A percentile compares a stretch with the other conserved stretches of the same genome.
Evolutionary conservation across 2,113 vertebrate genomes (phyloP).

Genomic region (Myrmophylax atrothorax): DNA sequence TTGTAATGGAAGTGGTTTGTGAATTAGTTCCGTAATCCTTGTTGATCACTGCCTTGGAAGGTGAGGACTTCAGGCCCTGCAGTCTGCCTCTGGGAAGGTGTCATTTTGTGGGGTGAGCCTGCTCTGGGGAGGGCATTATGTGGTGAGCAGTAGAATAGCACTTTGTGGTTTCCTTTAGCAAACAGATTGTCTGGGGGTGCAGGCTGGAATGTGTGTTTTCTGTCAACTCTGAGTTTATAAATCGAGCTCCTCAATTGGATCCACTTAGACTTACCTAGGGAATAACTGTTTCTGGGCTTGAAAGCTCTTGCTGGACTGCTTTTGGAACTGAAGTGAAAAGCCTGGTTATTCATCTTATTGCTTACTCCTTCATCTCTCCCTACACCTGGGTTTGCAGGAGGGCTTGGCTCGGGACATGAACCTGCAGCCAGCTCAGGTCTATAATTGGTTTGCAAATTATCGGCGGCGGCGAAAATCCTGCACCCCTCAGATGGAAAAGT

Average conservation of each 20-base stretch:
- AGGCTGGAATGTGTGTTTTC: background rate
- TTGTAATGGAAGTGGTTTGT: background rate
- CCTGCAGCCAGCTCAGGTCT: slow-evolving; percentile 57
- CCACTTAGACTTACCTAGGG: accelerated
- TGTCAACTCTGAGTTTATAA: background rate
- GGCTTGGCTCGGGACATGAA: slow-evolving; percentile 28
- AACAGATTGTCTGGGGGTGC: background rate
- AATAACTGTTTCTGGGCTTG: background rate
- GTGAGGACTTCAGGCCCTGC: background rate
- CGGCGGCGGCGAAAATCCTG: slow-evolving; percentile 26
- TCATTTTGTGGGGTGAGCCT: background rate
- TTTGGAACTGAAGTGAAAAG: background rate
- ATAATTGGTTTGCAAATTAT: slow-evolving; percentile 77
- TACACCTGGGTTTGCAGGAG: slow-evolving; percentile 33
- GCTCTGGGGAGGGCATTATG: background rate
- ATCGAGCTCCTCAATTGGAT: accelerated
- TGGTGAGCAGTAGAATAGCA: background rate
- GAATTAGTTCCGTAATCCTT: background rate
- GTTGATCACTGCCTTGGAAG: background rate
- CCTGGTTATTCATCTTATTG: background rate
- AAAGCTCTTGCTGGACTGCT: background rate
- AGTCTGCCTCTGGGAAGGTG: background rate
- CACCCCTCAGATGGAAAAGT: accelerated
- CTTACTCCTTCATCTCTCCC: background rate
- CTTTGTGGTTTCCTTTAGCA: background rate